Base-by-base conservation (phyloP, 2,797 vertebrate species). In the Trachurus trachurus region DNA sequence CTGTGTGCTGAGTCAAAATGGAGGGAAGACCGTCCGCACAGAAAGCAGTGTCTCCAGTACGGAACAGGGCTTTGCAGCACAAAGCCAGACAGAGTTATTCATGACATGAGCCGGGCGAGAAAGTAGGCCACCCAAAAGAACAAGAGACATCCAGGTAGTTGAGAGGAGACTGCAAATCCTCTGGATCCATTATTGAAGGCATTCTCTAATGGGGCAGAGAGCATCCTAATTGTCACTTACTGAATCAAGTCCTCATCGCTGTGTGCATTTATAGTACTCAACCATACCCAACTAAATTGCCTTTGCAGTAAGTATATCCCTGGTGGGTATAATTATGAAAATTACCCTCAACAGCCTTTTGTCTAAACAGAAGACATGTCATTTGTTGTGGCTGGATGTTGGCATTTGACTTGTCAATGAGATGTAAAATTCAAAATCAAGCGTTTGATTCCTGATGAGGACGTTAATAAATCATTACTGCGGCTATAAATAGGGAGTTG, bases 401-500 rank as follows among this genome's bases (percentile, higher is more conserved):
- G 85, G 76, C 62, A 45, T 87, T 90, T 47, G 66, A 59, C 70
- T 89, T 74, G 88, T 93, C 89, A 85, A 66, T 88, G 88, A 83
- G 82, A 92, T 91, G 90, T 89, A 82, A 83, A 84, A 90, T 85
- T 91, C 76, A 75, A 87, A 84, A 81, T 88, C 85, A 64, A 72
- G 44, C 66, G 15, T 92, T 92, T 90, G 88, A 90, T 90, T 92
- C 79, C 82, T 90, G 92, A 94, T 89, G 89, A 93, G 72, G 74
- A 75, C n/a, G 68, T 94, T 88, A 93, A 94, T 95, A 92, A 93
- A 92, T 93, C 82, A 94, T 93, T 84, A 83, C 21, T 0, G 64
- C 0, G 7, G 84, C 91, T 95, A 93, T 89, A 94, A 95, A 94
- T 95, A 94, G 92, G 88, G 88, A 75, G 92, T 94, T 93, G 91